Conservation (phyloP, 2,888 invertebrate species). For the Osedax frankpressi region DNA sequence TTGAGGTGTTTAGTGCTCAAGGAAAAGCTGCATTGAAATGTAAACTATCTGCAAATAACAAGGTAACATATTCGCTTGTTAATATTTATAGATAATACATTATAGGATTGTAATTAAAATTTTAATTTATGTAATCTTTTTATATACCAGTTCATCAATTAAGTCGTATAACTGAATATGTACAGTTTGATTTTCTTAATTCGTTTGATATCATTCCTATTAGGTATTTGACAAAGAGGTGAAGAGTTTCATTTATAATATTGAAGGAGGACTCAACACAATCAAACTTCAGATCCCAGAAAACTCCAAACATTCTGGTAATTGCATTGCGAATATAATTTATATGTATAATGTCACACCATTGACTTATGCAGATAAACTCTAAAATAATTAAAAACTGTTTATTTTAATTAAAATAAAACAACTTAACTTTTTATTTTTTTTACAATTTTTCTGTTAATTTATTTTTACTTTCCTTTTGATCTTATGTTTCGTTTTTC, state of each 20-base stretch:
- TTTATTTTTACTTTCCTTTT: too few relatives aligned
- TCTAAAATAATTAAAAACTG: too few relatives aligned
- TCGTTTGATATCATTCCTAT: not conserved
- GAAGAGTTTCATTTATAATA: conserved; percentile 37
- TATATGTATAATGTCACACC: too few relatives aligned
- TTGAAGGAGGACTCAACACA: conserved; percentile 39
- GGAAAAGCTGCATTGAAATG: conserved; percentile 39
- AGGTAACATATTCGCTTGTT: too few relatives aligned
- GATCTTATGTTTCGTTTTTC: too few relatives aligned
- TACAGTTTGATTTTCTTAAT: not conserved
- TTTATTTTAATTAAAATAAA: too few relatives aligned
- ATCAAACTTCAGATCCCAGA: conserved; percentile 42
- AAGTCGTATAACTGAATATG: not conserved
- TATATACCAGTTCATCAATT: not conserved
- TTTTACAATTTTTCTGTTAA: too few relatives aligned
- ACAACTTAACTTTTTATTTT: too few relatives aligned
- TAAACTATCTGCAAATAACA: conserved; percentile 37
- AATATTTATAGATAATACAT: too few relatives aligned
- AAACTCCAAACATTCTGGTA: conserved; percentile 32
- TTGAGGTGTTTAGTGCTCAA: conserved; percentile 42
- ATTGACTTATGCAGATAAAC: too few relatives aligned
- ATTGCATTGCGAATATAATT: not conserved
- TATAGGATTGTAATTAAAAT: too few relatives aligned
- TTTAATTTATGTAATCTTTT: not conserved
- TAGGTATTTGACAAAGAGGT: conserved; percentile 42